A percentile compares a stretch with the other conserved stretches of the same genome.
phyloP scores from a whole-genome alignment of 2,797 vertebrate species.

The Paratrypauchen microcephalus region DNA sequence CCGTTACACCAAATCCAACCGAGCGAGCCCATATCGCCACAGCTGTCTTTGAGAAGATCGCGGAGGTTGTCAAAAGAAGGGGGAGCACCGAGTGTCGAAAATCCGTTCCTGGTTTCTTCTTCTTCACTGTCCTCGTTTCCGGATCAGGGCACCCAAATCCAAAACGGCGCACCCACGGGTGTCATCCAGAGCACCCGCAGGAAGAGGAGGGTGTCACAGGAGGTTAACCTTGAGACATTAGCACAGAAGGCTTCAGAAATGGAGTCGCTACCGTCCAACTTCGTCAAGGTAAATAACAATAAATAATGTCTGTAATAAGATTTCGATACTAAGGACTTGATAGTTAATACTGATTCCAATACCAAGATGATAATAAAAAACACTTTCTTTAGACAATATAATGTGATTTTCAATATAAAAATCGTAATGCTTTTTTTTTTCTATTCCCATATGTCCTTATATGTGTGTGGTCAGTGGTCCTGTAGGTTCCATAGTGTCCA shows the following conservation, averaged over 20 bases:
- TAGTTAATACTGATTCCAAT: too few relatives aligned
- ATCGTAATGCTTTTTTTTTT: too few relatives aligned
- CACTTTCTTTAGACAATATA: too few relatives aligned
- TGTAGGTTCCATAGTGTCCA: too few relatives aligned
- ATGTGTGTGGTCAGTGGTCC: too few relatives aligned
- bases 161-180: constrained; percentile 69
- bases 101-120: constrained; percentile 64
- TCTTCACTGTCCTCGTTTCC: background rate
- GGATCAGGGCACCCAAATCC: background rate
- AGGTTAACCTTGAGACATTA: constrained; percentile 93
- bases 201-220: constrained; percentile 89
- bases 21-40: constrained; percentile 63
- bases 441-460: too few relatives aligned
- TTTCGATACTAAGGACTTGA: too few relatives aligned
- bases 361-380: too few relatives aligned
- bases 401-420: too few relatives aligned
- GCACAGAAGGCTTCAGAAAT: constrained; percentile 95
- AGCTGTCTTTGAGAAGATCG: constrained; percentile 83
- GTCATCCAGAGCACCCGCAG: constrained; percentile 92
- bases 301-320: too few relatives aligned
- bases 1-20: constrained; percentile 46
- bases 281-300: constrained; percentile 64
- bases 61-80: constrained; percentile 94
- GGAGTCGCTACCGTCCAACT: constrained; percentile 83
- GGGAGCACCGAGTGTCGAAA: constrained; percentile 71